Conservation (phyloP, 2,113 vertebrate species). For the Hirundichthys speculiger region DNA sequence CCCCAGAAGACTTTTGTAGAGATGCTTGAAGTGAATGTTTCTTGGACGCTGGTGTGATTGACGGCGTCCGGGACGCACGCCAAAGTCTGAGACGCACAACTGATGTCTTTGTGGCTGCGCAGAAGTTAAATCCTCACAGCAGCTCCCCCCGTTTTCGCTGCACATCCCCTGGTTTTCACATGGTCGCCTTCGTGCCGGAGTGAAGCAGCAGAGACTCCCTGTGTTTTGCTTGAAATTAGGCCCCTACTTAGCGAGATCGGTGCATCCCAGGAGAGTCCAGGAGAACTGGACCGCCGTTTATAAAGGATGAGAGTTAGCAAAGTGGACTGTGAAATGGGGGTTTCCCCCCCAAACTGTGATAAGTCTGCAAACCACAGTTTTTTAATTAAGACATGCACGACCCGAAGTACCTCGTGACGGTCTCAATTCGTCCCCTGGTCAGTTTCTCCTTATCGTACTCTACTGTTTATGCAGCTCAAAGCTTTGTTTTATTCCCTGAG, state of each 20-base stretch:
- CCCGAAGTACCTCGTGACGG: slow-evolving; percentile 14
- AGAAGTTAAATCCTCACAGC: no score
- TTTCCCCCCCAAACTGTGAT: slow-evolving; percentile 2
- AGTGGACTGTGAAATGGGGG: background rate
- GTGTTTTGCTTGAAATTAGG: slow-evolving; percentile 2
- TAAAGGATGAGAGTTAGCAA: background rate
- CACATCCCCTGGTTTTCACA: no score
- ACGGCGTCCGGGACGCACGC: no score
- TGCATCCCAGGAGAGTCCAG: background rate
- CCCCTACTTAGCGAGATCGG: slow-evolving; percentile 13
- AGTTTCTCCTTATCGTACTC: no score
- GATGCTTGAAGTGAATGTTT: no score
- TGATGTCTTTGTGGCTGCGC: no score
- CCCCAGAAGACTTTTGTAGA: no score
- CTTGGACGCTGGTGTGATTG: no score
- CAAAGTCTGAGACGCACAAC: no score
- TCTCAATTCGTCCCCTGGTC: slow-evolving; percentile 21
- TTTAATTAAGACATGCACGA: background rate
- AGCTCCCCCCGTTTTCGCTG: no score
- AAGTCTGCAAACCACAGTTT: slow-evolving; percentile 3
- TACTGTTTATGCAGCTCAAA: slow-evolving; percentile 62
- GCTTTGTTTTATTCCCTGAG: slow-evolving; percentile 21
- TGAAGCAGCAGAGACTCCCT: slow-evolving; percentile 9
- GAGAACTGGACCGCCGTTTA: slow-evolving; percentile 2
- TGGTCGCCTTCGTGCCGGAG: background rate